Conservation (phyloP, 2,113 vertebrate genomes). For the Blennius ocellaris region DNA sequence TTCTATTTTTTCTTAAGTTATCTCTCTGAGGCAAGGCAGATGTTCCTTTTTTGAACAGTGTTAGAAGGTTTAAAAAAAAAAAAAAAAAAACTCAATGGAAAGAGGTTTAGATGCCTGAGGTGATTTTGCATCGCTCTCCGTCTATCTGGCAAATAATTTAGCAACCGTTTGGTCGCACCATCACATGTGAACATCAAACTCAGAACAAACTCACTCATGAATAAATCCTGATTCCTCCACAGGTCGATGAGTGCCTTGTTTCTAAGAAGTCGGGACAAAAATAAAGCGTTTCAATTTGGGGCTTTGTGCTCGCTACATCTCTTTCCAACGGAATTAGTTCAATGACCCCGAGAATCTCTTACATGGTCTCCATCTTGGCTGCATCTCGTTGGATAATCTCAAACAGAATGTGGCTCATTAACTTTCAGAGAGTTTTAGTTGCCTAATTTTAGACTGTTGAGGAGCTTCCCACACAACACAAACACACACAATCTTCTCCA, state of each 20-base stretch:
- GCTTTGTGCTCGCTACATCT: not conserved
- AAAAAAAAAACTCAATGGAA: too few species aligned
- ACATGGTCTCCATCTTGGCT: not conserved
- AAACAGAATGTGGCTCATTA: conserved; percentile 10
- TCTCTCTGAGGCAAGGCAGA: not conserved
- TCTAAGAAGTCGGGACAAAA: conserved; percentile 8
- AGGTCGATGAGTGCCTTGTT: not conserved
- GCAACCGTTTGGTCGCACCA: conserved; percentile 2
- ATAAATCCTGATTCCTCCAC: not conserved
- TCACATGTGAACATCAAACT: conserved; percentile 12
- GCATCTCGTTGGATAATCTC: not conserved
- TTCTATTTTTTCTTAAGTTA: not conserved
- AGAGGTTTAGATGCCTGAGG: not conserved
- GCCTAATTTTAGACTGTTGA: conserved; percentile 16
- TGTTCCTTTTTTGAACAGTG: not conserved
- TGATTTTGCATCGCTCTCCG: conserved; percentile 1
- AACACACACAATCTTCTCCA: conserved; percentile 1
- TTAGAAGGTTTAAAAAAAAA: not conserved
- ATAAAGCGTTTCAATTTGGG: conserved; percentile 1
- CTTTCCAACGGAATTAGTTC: not conserved
- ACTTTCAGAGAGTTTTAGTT: conserved; percentile 8
- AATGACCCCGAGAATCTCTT: not conserved
- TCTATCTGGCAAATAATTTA: not conserved
- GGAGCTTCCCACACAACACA: conserved; percentile 18
- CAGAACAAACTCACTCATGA: conserved; percentile 1